phyloP scores from a whole-genome alignment of 2,113 vertebrate species.

The Hemibagrus wyckioides region DNA sequence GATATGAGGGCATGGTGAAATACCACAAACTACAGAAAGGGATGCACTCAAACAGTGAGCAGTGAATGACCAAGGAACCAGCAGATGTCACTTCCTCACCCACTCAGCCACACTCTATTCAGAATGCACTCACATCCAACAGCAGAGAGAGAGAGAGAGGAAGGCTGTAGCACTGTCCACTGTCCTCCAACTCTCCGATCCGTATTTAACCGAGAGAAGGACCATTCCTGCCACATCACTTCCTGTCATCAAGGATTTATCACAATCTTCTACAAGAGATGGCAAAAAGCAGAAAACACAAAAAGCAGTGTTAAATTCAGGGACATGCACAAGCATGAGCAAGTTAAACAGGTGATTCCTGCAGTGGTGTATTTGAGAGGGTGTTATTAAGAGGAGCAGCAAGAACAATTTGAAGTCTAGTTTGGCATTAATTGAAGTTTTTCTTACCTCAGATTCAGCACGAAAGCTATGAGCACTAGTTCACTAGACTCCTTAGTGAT shows the following conservation, averaged over 20 bases:
- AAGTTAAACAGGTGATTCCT: background rate
- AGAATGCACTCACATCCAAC: background rate
- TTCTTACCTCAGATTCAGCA: conserved; percentile 45
- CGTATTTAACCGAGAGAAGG: background rate
- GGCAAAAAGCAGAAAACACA: background rate
- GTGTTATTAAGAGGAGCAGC: background rate
- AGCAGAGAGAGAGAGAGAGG: conserved; percentile 4
- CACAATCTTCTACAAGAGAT: background rate
- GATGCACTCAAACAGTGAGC: conserved; percentile 41
- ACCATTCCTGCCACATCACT: conserved; percentile 3
- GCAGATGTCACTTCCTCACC: conserved; percentile 14
- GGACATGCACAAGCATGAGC: background rate
- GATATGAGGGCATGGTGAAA: conserved; percentile 33
- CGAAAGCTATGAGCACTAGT: conserved; percentile 25
- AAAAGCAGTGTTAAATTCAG: background rate
- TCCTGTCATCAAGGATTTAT: conserved; percentile 5
- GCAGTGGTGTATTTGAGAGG: conserved; percentile 6
- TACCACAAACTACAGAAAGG: conserved; percentile 32
- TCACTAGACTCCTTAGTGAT: background rate
- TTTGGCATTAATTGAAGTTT: conserved; percentile 21
- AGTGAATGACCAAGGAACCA: conserved; percentile 39
- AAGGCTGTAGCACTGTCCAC: background rate
- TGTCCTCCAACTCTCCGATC: background rate
- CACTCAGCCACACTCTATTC: background rate
- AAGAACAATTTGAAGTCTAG: background rate